Evolutionary conservation across 2,797 vertebrate genomes (phyloP), one percentile per base, ranked within the genome.

Genomic region (Falco cherrug): DNA sequence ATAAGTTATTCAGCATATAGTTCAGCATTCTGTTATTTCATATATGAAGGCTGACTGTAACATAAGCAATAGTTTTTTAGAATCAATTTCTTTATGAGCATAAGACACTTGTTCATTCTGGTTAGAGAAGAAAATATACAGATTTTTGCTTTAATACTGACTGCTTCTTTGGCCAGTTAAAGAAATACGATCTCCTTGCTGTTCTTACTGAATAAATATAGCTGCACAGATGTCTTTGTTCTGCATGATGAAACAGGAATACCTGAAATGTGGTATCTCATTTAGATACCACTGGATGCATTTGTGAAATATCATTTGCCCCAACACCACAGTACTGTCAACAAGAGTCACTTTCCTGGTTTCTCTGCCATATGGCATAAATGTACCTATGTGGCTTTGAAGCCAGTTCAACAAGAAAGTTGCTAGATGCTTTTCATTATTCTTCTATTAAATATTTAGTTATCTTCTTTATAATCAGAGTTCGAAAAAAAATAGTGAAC

Each of bases 181-280:
- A 86, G 89, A 81, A 88, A 93, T 50, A 54, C 13, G 26, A 80
- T 89, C 81, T 84, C 37, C 25, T 20, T 75, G 69, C 48, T 94
- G 14, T 68, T 87, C 39, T 81, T 87, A n/a, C 71, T 73, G 61
- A 94, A 87, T 75, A 64, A 93, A 84, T 68, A 43, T 70, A 95
- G 61, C 65, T 85, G 39, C 54, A 63, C 48, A 71, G 60, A 61
- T 63, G 57, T 59, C 76, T 80, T 80, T 93, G 82, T 92, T 92
- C 79, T 26, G 9, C n/a, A 25, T 54, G 54, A 73, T 74, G 57
- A 90, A 94, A 85, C n/a, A 84, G 35, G n/a, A 70, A 89, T 96
- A 89, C 59, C 39, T 89, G 83, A 86, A 84, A 48, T 53, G 45
- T 56, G 45, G 41, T 53, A 56, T 86, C 74, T 77, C 31, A 43